Evolutionary conservation across 2,113 vertebrate species (phyloP).

Genomic region (Caretta caretta): DNA sequence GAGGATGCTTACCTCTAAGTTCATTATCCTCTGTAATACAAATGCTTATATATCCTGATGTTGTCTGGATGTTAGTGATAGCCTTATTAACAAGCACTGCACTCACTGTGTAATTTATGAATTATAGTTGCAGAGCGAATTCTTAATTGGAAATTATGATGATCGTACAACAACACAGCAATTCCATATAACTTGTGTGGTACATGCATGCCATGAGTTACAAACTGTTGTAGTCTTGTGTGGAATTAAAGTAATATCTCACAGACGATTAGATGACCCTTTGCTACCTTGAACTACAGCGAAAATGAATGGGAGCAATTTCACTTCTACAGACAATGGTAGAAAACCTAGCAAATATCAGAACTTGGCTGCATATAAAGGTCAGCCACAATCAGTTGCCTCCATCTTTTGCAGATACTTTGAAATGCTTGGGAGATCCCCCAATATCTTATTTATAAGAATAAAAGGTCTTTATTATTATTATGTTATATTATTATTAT

Average conservation of each 20-base stretch:
- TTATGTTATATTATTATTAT: not conserved
- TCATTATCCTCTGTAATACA: not conserved
- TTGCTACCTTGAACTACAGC: not conserved
- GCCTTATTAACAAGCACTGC: not conserved
- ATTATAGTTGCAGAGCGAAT: not conserved
- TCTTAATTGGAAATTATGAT: not conserved
- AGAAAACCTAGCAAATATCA: not conserved
- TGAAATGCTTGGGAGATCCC: not conserved
- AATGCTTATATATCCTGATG: not conserved
- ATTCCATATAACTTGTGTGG: not conserved
- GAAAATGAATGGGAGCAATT: not conserved
- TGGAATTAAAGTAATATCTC: constrained; percentile 16
- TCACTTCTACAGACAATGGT: not conserved
- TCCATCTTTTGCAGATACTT: not conserved
- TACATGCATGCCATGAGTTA: not conserved
- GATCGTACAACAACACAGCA: not conserved
- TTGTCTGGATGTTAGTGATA: not conserved
- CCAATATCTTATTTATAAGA: not conserved
- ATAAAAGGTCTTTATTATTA: not conserved
- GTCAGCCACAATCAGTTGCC: not conserved
- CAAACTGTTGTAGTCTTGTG: not conserved
- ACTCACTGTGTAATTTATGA: not conserved
- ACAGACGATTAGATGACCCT: not conserved
- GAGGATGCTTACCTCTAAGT: not conserved
- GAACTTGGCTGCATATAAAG: not conserved